Base-by-base conservation (phyloP, 2,797 vertebrate genomes). In the Melanotaenia boesemani region DNA sequence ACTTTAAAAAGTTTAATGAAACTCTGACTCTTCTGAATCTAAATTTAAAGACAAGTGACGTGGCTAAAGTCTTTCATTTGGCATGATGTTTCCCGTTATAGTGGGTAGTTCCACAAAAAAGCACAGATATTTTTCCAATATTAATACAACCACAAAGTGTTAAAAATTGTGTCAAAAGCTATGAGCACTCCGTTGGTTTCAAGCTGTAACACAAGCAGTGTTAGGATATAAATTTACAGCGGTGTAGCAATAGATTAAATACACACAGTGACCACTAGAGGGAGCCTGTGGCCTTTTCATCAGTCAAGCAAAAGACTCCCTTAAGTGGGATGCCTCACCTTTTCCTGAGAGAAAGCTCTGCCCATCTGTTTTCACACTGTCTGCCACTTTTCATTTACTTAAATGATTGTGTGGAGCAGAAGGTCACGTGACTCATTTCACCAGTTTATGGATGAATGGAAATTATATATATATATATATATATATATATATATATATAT, bases 201-300 rank as follows among this genome's bases (percentile, higher is more conserved):
- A 1, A 18, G 44, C 18, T 20, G 6, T 20, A 34, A 44, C 0
- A 73, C 10, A 77, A 56, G 34, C 26, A 12, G 55, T 15, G 1
- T 32, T 58, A 41, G 2, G 41, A 16, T 10, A 11, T 52, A 15
- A 55, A 65, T 6, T 2, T 24, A 26, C 6, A 1, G 5, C 44
- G 15, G 15, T 56, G 13, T 18, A 13, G 30, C 18, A 36, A 3
- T 39, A 15, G 22, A 58, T 63, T 22, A 59, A 32, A 24, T 36
- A 16, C 28, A n/a, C 12, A 16, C 0, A n/a, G 2, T 41, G 24
- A 32, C 73, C 88, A 88, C 63, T 48, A 77, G 89, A 79, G 81
- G 80, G 85, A 60, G 77, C 71, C 70, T 18, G 50, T 32, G 48
- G 39, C 34, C 34, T 56, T 34, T 37, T 28, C 46, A 50, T 79